phyloP scores from a whole-genome alignment of 2,888 invertebrate genomes.

The Glaucopsyche alexis region DNA sequence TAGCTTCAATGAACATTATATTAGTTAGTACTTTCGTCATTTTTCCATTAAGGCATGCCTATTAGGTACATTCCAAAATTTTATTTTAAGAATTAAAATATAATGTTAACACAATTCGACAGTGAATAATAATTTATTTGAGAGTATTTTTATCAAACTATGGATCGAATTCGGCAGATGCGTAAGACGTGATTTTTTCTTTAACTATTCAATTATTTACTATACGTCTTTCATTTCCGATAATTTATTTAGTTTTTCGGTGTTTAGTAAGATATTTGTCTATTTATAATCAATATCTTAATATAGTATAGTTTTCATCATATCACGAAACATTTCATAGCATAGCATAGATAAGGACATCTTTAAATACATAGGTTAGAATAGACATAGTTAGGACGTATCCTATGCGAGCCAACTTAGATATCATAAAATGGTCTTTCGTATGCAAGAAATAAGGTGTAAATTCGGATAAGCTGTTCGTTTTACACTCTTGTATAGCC shows the following conservation, averaged over 20 bases:
- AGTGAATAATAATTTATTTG: too few relatives aligned
- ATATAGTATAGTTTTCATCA: constrained; percentile 60
- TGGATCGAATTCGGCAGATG: background rate
- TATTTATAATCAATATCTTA: constrained; percentile 22
- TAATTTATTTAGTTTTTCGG: background rate
- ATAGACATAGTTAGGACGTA: constrained; percentile 53
- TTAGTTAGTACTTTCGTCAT: background rate
- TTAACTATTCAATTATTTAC: background rate
- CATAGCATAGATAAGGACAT: constrained; percentile 65
- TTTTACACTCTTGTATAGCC: constrained; percentile 20
- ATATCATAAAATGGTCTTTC: background rate
- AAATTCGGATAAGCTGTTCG: constrained; percentile 6
- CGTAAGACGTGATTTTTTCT: background rate
- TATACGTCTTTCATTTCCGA: background rate
- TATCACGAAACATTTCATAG: constrained; percentile 77
- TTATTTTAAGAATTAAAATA: too few relatives aligned
- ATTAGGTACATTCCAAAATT: background rate
- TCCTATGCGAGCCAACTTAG: constrained; percentile 29
- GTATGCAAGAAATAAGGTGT: constrained; percentile 4
- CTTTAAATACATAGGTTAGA: constrained; percentile 62
- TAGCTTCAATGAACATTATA: background rate
- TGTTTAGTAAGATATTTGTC: constrained; percentile 25
- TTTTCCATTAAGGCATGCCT: background rate
- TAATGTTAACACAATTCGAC: too few relatives aligned
- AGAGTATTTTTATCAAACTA: background rate